Percentiles rank a stretch among this genome's conserved stretches.
Evolutionary conservation across 2,113 vertebrate genomes (phyloP).

Genomic region (Pholis gunnellus): DNA sequence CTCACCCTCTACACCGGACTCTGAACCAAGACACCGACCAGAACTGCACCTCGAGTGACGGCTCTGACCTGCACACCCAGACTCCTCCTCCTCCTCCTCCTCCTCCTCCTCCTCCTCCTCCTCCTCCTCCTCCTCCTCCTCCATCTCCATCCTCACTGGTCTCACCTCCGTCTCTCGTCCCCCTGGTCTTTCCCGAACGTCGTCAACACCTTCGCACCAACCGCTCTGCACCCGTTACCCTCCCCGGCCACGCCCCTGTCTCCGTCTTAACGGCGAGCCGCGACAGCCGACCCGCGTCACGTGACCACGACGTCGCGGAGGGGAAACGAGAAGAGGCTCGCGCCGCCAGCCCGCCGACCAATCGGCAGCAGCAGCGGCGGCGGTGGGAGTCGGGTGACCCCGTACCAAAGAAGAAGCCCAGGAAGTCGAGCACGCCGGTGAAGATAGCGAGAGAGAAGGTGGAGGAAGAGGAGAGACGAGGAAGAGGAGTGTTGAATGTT

Average conservation of each 20-base stretch:
- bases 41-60: neutral
- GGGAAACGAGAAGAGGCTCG: slow-evolving; percentile 62
- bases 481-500: slow-evolving; percentile 32
- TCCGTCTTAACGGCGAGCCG: neutral
- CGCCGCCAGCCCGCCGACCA: slow-evolving; percentile 55
- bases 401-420: slow-evolving; percentile 90
- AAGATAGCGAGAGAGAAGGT: slow-evolving; percentile 89
- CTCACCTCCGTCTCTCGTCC: neutral
- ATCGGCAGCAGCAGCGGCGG: slow-evolving; percentile 73
- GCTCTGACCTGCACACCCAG: neutral
- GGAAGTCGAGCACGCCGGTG: slow-evolving; percentile 95
- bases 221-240: neutral
- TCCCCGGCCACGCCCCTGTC: neutral
- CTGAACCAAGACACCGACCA: neutral
- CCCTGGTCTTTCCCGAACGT: neutral
- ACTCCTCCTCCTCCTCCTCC: neutral
- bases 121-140: no score
- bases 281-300: slow-evolving; percentile 70
- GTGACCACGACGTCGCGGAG: slow-evolving; percentile 36
- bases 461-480: neutral
- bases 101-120: neutral
- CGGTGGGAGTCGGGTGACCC: slow-evolving; percentile 74
- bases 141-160: neutral
- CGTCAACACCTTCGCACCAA: neutral
- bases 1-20: neutral